phyloP scores from a whole-genome alignment of 1,140 invertebrate genomes.

The Linepithema humile region DNA sequence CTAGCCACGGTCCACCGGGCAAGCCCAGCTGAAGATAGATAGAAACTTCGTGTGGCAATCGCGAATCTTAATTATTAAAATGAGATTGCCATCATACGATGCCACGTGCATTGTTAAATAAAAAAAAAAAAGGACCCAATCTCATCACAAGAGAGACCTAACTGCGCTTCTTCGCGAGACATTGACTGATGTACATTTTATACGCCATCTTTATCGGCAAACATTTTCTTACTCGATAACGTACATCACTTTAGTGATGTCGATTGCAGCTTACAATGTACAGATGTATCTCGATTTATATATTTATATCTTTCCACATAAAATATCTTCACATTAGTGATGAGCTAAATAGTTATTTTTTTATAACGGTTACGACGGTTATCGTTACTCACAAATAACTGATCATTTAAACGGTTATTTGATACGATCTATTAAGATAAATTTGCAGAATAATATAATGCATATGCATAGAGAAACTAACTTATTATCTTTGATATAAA shows the following conservation, averaged over 20 bases:
- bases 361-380: too few species aligned
- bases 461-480: too few species aligned
- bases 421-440: too few species aligned
- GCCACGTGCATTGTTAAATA: neutral
- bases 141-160: slow-evolving; percentile 23
- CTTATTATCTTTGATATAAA: too few species aligned
- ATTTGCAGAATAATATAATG: too few species aligned
- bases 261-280: slow-evolving; percentile 26
- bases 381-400: too few species aligned
- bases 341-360: too few species aligned
- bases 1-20: slow-evolving; percentile 74
- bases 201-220: slow-evolving; percentile 22
- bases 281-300: slow-evolving; percentile 3
- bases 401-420: too few species aligned
- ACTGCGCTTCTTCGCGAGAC: slow-evolving; percentile 30
- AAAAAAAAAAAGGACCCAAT: neutral
- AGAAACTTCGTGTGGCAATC: slow-evolving; percentile 17
- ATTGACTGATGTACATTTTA: slow-evolving; percentile 35
- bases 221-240: slow-evolving; percentile 1
- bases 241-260: neutral
- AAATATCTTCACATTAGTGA: neutral
- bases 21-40: slow-evolving; percentile 79
- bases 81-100: slow-evolving; percentile 1
- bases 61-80: neutral
- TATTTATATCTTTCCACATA: slow-evolving; percentile 4